These are phyloP conservation scores for Phania funesta DNA, from an alignment of 2,888 invertebrate genomes.

Conservation along the genomic window DNA sequence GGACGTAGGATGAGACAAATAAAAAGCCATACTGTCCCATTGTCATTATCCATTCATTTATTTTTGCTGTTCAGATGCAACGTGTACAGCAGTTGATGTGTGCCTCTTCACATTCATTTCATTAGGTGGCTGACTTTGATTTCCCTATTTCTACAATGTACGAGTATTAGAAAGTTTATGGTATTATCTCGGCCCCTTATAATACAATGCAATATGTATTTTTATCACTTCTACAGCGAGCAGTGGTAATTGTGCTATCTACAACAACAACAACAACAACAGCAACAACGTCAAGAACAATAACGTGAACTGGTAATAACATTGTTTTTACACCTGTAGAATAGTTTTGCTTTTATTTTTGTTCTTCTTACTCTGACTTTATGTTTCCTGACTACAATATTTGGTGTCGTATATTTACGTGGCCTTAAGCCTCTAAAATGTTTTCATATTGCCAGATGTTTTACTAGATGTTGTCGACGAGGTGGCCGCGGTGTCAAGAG, in stretches of 20 bases:
- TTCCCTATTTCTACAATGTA: slow-evolving; percentile 26
- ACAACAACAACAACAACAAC: slow-evolving; percentile 4
- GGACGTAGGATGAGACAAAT: slow-evolving; percentile 54
- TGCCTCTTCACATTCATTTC: slow-evolving; percentile 35
- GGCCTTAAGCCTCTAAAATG: slow-evolving; percentile 62
- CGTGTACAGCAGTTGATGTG: slow-evolving; percentile 18
- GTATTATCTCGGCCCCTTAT: slow-evolving; percentile 49
- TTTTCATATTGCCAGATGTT: slow-evolving; percentile 45
- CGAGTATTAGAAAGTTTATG: slow-evolving; percentile 34
- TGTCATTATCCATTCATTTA: slow-evolving; percentile 75
- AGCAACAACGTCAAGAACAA: neutral
- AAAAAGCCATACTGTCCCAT: slow-evolving; percentile 69
- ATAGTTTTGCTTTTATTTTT: slow-evolving; percentile 42
- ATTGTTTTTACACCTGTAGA: slow-evolving; percentile 68
- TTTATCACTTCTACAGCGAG: slow-evolving; percentile 19
- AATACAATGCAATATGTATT: slow-evolving; percentile 30
- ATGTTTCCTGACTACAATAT: slow-evolving; percentile 55
- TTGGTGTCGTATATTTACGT: slow-evolving; percentile 54
- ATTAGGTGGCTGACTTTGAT: slow-evolving; percentile 69
- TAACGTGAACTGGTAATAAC: slow-evolving; percentile 29
- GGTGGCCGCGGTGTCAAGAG: neutral
- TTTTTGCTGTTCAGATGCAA: slow-evolving; percentile 50
- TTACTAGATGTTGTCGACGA: neutral
- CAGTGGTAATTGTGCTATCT: neutral
- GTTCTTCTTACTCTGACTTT: slow-evolving; percentile 19